Evolutionary conservation across 2,888 invertebrate species (phyloP), one percentile per base, ranked within the genome.

Genomic region (Amiota minor): DNA sequence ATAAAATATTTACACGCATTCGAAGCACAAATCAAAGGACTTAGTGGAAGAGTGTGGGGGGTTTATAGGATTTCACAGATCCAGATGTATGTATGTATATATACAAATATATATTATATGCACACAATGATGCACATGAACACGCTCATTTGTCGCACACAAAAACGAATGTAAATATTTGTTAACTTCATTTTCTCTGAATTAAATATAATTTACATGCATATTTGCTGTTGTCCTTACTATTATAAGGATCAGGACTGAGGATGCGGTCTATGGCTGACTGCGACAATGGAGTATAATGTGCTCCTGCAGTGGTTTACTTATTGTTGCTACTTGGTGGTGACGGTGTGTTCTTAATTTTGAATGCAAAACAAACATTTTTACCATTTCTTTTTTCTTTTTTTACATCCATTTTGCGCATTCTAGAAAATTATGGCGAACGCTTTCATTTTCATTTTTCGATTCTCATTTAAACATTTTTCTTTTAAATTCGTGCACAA

Each of bases 191-290:
- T 84, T 84, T 84, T 79, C 77, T 82, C 79, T 84, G 84, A 85
- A 84, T 84, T 84, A 84, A 84, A 84, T 85, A 84, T 82, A 83
- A 84, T 83, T 84, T 85, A 83, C 84, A 85, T 85, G 80, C 79
- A 80, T 80, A 82, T 82, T 84, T 83, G 78, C 78, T 76, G 49
- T 59, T 16, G 70, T 49, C 46, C 35, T 35, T 35, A 35, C 35
- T 35, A 35, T 35, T 35, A 35, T 35, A 35, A 35, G 35, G 35
- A 35, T 35, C 35, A 35, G 4, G 35, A 6, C 35, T 35, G 35
- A 35, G 35, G 35, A 35, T 35, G 35, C 35, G 35, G 35, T 35
- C 35, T 35, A 8, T 6, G 35, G 35, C 2, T 6, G 35, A 35
- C 35, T 35, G 35, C 6, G 35, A 35, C 35, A 35, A 35, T 8